These are phyloP conservation scores for Leucosticte australis DNA, from an alignment of 2,113 vertebrate species.

Conservation along the genomic window DNA sequence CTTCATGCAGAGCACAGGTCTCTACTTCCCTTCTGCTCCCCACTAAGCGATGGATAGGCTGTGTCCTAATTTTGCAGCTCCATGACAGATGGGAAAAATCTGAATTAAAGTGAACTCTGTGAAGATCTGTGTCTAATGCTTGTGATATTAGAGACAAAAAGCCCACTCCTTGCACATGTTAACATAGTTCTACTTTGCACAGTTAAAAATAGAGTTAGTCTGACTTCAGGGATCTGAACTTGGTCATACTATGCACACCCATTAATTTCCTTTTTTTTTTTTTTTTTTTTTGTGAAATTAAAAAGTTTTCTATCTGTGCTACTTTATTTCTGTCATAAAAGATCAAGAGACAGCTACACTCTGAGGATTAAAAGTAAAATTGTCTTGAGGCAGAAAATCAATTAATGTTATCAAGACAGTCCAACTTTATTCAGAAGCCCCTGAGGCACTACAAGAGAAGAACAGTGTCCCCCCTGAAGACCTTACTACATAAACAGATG, in stretches of 20 bases:
- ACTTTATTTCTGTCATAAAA: neutral
- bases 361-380: neutral
- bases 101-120: neutral
- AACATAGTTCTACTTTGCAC: neutral
- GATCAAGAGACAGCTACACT: neutral
- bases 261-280: neutral
- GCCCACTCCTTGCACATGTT: neutral
- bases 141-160: conserved; percentile 9
- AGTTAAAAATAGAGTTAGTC: conserved; percentile 6
- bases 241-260: neutral
- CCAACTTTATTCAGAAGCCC: neutral
- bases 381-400: neutral
- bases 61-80: conserved; percentile 18
- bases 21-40: neutral
- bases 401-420: neutral
- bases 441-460: neutral
- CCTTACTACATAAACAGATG: neutral
- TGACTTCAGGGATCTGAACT: conserved; percentile 21
- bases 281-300: neutral
- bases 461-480: neutral
- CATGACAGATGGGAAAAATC: conserved; percentile 7
- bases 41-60: neutral
- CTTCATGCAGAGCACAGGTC: neutral
- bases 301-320: neutral
- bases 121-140: conserved; percentile 6